Base-by-base conservation (phyloP, 1,140 invertebrate genomes). In the Ruditapes philippinarum region DNA sequence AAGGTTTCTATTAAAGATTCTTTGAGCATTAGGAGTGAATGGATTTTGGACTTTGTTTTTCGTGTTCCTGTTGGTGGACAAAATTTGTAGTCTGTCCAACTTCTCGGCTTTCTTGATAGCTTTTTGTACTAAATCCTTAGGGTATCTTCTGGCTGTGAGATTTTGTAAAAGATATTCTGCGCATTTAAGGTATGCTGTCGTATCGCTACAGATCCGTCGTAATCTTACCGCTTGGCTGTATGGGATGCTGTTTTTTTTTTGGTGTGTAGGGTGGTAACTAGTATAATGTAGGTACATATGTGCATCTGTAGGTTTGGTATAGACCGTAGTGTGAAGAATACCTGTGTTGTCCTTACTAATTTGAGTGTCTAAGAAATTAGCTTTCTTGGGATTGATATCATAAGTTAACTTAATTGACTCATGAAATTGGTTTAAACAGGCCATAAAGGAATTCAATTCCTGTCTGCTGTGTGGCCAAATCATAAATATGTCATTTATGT, bases 391-490 rank as follows among this genome's bases (percentile, higher is more conserved):
- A 40, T 40, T 22, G 33, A 68, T 22, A 4, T 68, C 28, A 12
- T 36, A 12, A 31, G 65, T 68, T 5, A 68, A 68, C 28, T 28
- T 28, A 4, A 68, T 68, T 36, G 31, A 4, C 4, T 33, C 28
- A 28, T 68, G 9, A 22, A 36, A 68, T 11, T 7, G 4, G 11
- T 68, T 68, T 5, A 68, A n/a, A n/a, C 31, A 12, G 31, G 36
- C 36, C 31, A 68, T 68, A 28, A 68, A 68, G 65, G 65, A 68
- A 68, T 68, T 19, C 65, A 68, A 68, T 36, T 68, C 65, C 65
- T 68, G 28, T 68, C 65, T 68, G 33, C 65, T 68, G 36, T 68
- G 65, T 68, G 65, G 65, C 65, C 65, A 68, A 4, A 68, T 68
- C 25, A 68, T 68, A 28, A 68, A 62, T 25, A 68, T 68, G 36